Evolutionary conservation across 2,888 invertebrate genomes (phyloP).

Genomic region (Diaphora mendica): DNA sequence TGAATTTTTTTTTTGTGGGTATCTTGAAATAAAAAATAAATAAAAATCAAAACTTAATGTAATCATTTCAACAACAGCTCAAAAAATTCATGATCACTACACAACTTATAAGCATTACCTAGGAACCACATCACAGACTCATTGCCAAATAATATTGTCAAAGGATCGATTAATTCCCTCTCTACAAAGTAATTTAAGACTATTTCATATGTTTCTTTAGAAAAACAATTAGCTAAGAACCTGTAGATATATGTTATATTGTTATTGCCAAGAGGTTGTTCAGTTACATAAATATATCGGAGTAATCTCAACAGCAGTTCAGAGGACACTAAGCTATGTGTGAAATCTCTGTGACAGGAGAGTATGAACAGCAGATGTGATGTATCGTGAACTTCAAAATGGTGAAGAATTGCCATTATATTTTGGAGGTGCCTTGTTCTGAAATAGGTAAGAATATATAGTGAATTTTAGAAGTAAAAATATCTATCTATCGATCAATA

Average conservation of each 20-base stretch:
- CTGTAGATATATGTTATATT: constrained; percentile 63
- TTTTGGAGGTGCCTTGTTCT: constrained; percentile 63
- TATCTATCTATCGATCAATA: too few relatives aligned
- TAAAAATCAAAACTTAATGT: not conserved
- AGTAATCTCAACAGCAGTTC: constrained; percentile 54
- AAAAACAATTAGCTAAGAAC: constrained; percentile 66
- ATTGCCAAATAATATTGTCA: constrained; percentile 54
- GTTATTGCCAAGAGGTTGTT: constrained; percentile 47
- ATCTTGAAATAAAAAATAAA: not conserved
- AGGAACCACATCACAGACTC: constrained; percentile 70
- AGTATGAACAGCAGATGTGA: constrained; percentile 65
- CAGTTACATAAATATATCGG: constrained; percentile 42
- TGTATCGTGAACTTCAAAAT: constrained; percentile 43
- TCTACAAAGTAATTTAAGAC: constrained; percentile 53
- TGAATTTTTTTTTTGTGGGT: not conserved
- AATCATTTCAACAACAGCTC: constrained; percentile 35
- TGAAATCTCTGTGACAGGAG: constrained; percentile 70
- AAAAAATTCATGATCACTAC: constrained; percentile 56
- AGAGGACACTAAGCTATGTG: constrained; percentile 38
- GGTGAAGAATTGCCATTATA: constrained; percentile 53
- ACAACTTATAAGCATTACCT: constrained; percentile 68
- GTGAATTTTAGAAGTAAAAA: not conserved
- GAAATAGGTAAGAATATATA: constrained; percentile 43
- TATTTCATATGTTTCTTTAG: constrained; percentile 43
- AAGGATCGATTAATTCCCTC: constrained; percentile 44